Base-by-base conservation (phyloP, 2,113 vertebrate genomes). In the Sorex fumeus region DNA sequence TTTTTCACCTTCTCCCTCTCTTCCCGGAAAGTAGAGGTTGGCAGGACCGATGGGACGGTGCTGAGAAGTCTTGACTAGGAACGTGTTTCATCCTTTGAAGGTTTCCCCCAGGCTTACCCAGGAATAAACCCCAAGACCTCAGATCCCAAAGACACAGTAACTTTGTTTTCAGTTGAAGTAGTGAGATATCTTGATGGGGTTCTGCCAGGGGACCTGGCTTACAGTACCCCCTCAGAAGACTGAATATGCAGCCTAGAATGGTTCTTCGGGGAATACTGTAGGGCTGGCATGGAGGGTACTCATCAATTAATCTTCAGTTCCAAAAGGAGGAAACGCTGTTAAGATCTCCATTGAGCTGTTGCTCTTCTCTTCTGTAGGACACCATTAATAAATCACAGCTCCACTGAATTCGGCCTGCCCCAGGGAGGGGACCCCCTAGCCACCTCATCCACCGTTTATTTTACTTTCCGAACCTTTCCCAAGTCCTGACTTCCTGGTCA, bases 91-190 rank as follows among this genome's bases (percentile, higher is more conserved):
- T 93, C 88, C 93, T 94, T 97, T 82, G 93, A 94, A 88, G 92
- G 90, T 96, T 93, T 95, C 93, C 95, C 89, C 96, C 93, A 86
- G 94, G 72, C 93, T 95, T 90, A 81, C 91, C 82, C 96, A 96
- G 91, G 91, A 96, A 89, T 91, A 96, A 95, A 94, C 96, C 91
- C 95, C 92, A 85, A 90, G n/a, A n/a, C n/a, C n/a, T n/a, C n/a
- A n/a, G n/a, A n/a, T n/a, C n/a, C n/a, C n/a, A n/a, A n/a, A n/a
- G n/a, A n/a, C n/a, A n/a, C 93, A 96, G 92, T 43, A 60, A 94
- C 91, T 95, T 95, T 96, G 80, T 96, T 95, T 96, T 96, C 93
- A 84, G 70, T 92, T 93, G 91, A 91, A 94, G 94, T 88, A 96
- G 87, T 95, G 96, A 95, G 90, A 94, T 60, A 34, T 78, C 82